A percentile compares a stretch with the other conserved stretches of the same genome.
Conservation (phyloP, 2,888 invertebrate species). For the Portevinia maculata region DNA sequence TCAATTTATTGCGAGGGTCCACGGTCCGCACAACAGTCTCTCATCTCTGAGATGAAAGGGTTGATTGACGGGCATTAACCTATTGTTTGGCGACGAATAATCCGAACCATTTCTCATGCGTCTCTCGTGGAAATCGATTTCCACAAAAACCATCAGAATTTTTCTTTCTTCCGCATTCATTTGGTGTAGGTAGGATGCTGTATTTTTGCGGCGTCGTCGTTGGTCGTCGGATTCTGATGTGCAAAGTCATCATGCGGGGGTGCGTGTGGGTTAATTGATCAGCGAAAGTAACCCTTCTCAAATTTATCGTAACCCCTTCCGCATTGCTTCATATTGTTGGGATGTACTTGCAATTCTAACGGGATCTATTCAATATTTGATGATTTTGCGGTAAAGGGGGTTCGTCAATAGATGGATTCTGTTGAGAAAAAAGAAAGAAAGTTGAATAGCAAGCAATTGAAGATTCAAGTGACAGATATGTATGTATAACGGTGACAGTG, state of each 20-base stretch:
- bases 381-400: constrained; percentile 52
- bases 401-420: constrained; percentile 17
- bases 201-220: constrained; percentile 28
- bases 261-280: constrained; percentile 71
- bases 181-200: constrained; percentile 15
- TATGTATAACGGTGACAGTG: constrained; percentile 64
- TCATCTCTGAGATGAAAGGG: constrained; percentile 47
- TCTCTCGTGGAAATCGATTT: constrained; percentile 61
- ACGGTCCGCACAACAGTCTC: constrained; percentile 28
- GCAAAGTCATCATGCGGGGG: constrained; percentile 70
- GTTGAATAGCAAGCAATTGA: constrained; percentile 65
- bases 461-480: constrained; percentile 61
- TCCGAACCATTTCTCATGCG: constrained; percentile 60
- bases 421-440: constrained; percentile 11
- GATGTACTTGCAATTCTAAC: constrained; percentile 69
- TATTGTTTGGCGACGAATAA: constrained; percentile 63
- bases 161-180: constrained; percentile 69
- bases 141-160: constrained; percentile 52
- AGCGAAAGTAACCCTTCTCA: constrained; percentile 64
- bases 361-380: constrained; percentile 69
- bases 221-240: constrained; percentile 11
- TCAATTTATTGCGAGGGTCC: constrained; percentile 46
- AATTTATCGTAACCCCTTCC: constrained; percentile 75
- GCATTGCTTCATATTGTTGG: constrained; percentile 76
- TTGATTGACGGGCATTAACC: constrained; percentile 69